Percentiles rank a stretch among this genome's conserved stretches.
These are phyloP conservation scores for Notodonta dromedarius DNA, from an alignment of 2,888 invertebrate species.

Conservation along the genomic window DNA sequence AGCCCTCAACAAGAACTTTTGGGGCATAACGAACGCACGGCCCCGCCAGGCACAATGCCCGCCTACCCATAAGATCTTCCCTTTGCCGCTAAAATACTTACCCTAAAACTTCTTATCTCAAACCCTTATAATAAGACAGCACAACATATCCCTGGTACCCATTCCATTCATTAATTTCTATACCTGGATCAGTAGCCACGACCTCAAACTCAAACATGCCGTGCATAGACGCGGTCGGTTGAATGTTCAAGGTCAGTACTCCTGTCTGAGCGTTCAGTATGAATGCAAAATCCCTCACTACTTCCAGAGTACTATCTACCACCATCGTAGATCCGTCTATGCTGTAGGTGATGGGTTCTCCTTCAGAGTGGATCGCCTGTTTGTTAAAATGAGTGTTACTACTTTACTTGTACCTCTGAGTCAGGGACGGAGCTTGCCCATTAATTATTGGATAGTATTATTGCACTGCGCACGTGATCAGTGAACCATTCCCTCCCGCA, in stretches of 20 bases:
- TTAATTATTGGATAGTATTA: too few relatives aligned
- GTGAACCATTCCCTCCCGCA: too few relatives aligned
- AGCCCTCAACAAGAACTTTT: too few relatives aligned
- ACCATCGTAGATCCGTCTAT: constrained; percentile 65
- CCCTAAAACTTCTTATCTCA: too few relatives aligned
- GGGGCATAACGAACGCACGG: too few relatives aligned
- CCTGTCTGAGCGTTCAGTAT: constrained; percentile 68
- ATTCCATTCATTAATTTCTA: not conserved
- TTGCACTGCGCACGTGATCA: too few relatives aligned
- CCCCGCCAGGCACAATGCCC: too few relatives aligned
- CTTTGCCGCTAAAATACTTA: too few relatives aligned
- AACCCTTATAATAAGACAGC: not conserved
- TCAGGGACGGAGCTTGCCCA: too few relatives aligned
- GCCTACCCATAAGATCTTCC: too few relatives aligned
- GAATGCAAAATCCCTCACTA: constrained; percentile 69
- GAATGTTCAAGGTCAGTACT: constrained; percentile 75
- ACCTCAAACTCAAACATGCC: constrained; percentile 86
- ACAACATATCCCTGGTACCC: not conserved
- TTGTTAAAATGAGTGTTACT: too few relatives aligned
- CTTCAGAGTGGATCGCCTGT: constrained; percentile 85
- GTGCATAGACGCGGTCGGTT: constrained; percentile 80
- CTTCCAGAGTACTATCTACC: constrained; percentile 69
- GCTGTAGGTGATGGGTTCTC: constrained; percentile 66
- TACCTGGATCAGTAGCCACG: constrained; percentile 80
- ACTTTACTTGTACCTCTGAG: too few relatives aligned